Conservation (phyloP, 2,888 invertebrate species). For the Chorisops tibialis region DNA sequence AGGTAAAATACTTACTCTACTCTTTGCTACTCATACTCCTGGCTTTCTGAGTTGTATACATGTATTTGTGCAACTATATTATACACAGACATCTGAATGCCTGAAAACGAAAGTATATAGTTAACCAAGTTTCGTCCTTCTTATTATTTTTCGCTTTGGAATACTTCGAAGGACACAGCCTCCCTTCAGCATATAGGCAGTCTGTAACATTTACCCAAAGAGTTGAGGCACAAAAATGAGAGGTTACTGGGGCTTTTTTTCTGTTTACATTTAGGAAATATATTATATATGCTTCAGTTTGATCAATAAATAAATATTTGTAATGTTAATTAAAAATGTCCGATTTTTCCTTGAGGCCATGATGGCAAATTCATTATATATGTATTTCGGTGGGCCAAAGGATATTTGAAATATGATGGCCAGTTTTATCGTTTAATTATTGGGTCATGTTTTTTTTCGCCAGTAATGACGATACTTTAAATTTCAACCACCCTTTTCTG, state of each 20-base stretch:
- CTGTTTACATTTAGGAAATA: not conserved
- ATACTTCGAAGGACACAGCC: too few species aligned
- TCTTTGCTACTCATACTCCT: not conserved
- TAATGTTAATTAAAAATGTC: slow-evolving; percentile 39
- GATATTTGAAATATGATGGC: too few species aligned
- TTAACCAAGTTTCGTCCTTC: not conserved
- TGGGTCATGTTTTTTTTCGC: too few species aligned
- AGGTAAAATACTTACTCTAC: slow-evolving; percentile 29
- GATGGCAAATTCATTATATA: too few species aligned
- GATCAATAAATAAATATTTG: slow-evolving; percentile 39
- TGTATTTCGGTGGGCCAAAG: too few species aligned
- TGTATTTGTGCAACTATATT: too few species aligned
- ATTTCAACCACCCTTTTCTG: too few species aligned
- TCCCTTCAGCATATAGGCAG: too few species aligned
- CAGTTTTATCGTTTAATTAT: too few species aligned
- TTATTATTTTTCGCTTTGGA: too few species aligned
- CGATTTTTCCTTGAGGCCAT: slow-evolving; percentile 27
- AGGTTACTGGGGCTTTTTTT: slow-evolving; percentile 10
- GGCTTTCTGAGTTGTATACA: too few species aligned
- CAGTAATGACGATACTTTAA: too few species aligned
- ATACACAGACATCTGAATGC: not conserved
- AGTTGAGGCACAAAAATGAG: slow-evolving; percentile 14
- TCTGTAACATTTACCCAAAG: not conserved
- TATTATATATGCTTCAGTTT: slow-evolving; percentile 28
- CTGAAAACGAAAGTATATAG: not conserved